These are phyloP conservation scores for Manis pentadactyla DNA, from an alignment of 2,797 vertebrate species.

Conservation along the genomic window DNA sequence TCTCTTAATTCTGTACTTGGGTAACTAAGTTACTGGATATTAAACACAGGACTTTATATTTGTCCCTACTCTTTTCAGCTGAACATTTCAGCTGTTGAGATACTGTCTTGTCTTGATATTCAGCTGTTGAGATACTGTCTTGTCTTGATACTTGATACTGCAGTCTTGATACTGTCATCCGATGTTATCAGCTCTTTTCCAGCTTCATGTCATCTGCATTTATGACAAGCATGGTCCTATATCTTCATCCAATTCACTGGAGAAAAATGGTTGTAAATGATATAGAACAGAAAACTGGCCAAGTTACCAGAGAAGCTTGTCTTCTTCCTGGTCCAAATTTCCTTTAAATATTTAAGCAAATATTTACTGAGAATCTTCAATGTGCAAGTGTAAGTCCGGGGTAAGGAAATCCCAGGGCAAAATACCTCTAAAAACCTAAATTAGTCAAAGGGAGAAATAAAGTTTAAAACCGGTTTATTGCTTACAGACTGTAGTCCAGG, in stretches of 20 bases:
- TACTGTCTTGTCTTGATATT: neutral
- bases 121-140: neutral
- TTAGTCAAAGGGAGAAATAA: no score
- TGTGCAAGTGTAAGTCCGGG: neutral
- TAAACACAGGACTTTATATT: constrained; percentile 17
- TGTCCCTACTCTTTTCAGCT: constrained; percentile 25
- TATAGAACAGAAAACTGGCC: neutral
- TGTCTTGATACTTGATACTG: neutral
- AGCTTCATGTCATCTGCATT: constrained; percentile 12
- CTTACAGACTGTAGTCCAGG: no score
- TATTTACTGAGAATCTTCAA: constrained; percentile 38
- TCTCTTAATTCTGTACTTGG: constrained; percentile 17
- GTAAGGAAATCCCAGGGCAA: no score
- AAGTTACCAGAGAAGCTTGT: constrained; percentile 4
- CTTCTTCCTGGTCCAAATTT: neutral
- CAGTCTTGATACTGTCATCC: constrained; percentile 44
- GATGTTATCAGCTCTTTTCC: constrained; percentile 26
- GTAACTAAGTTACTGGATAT: neutral
- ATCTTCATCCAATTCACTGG: constrained; percentile 33
- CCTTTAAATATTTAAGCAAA: constrained; percentile 41
- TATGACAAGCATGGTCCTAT: constrained; percentile 46
- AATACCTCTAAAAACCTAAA: no score
- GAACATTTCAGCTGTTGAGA: neutral
- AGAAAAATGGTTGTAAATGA: neutral
- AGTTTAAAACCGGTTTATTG: no score